These are phyloP conservation scores for Drosophila azteca DNA, from an alignment of 1,140 invertebrate species.

Conservation along the genomic window DNA sequence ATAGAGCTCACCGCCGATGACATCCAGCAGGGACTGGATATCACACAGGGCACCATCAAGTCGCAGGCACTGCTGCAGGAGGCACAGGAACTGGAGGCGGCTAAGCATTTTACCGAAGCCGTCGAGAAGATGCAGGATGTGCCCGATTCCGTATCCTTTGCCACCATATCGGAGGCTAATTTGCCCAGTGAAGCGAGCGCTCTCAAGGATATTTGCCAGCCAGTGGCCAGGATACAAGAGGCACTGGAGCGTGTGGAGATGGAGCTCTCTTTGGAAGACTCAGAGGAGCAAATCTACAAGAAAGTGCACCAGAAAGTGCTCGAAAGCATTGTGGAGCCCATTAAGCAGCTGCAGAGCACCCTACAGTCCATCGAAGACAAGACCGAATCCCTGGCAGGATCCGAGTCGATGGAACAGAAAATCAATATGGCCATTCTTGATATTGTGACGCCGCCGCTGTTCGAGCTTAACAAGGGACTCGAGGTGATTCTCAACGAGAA, in stretches of 20 bases:
- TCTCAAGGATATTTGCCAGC: constrained; percentile 78
- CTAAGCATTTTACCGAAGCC: constrained; percentile 79
- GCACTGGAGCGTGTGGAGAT: constrained; percentile 84
- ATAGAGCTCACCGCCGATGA: constrained; percentile 84
- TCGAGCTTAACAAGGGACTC: constrained; percentile 84
- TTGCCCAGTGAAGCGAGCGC: constrained; percentile 83
- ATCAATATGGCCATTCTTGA: constrained; percentile 85
- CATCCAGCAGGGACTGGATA: constrained; percentile 84
- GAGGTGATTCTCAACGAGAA: constrained; percentile 80
- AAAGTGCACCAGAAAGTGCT: constrained; percentile 84
- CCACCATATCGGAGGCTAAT: constrained; percentile 84
- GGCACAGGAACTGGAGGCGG: constrained; percentile 84
- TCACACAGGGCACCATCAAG: constrained; percentile 85
- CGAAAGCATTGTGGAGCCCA: constrained; percentile 84
- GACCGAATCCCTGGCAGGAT: constrained; percentile 78
- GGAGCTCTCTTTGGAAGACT: constrained; percentile 82
- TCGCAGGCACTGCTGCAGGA: constrained; percentile 84
- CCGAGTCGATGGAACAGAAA: constrained; percentile 84
- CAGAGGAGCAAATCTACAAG: constrained; percentile 73
- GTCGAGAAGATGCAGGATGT: constrained; percentile 84
- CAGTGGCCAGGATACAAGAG: constrained; percentile 83
- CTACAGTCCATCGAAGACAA: constrained; percentile 83
- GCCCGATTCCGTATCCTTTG: constrained; percentile 84
- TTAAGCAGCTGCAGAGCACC: constrained; percentile 83
- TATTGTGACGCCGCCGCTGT: constrained; percentile 84